Conservation (phyloP, 2,113 vertebrate species). For the Rhinogobius similis region DNA sequence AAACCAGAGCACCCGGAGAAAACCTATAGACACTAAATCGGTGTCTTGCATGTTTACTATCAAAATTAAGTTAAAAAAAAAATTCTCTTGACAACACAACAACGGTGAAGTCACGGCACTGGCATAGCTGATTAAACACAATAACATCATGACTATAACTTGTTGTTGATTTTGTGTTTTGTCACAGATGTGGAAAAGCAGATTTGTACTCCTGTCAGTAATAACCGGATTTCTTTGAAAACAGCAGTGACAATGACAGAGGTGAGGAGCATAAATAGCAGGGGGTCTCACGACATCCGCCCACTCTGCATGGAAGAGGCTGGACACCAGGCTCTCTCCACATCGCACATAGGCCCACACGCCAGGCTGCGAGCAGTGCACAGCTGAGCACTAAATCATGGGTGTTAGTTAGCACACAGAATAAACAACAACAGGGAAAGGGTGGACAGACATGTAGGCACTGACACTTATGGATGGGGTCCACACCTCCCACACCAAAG, state of each 20-base stretch:
- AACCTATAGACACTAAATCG: too few relatives aligned
- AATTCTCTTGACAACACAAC: background rate
- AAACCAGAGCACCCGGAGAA: too few relatives aligned
- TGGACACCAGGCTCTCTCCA: constrained; percentile 26
- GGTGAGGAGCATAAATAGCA: constrained; percentile 41
- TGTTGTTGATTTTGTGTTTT: background rate
- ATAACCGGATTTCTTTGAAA: constrained; percentile 34
- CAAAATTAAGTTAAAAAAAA: too few relatives aligned
- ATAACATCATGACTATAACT: background rate
- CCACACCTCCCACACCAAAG: constrained; percentile 26
- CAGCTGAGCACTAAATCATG: constrained; percentile 36
- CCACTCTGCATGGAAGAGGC: constrained; percentile 47
- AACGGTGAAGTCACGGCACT: background rate
- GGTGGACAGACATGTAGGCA: constrained; percentile 5
- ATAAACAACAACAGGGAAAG: constrained; percentile 15
- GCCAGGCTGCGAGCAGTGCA: background rate
- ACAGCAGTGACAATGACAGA: constrained; percentile 33
- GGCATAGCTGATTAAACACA: background rate
- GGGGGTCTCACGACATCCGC: constrained; percentile 66
- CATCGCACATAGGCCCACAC: constrained; percentile 34
- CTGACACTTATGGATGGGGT: constrained; percentile 17
- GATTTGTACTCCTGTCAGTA: constrained; percentile 25
- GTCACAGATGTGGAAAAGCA: background rate
- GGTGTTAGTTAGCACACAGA: constrained; percentile 16
- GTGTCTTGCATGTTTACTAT: too few relatives aligned